Percentiles rank a stretch among this genome's conserved stretches.
These are phyloP conservation scores for Podarcis cretensis DNA, from an alignment of 2,113 vertebrate genomes.

Conservation along the genomic window DNA sequence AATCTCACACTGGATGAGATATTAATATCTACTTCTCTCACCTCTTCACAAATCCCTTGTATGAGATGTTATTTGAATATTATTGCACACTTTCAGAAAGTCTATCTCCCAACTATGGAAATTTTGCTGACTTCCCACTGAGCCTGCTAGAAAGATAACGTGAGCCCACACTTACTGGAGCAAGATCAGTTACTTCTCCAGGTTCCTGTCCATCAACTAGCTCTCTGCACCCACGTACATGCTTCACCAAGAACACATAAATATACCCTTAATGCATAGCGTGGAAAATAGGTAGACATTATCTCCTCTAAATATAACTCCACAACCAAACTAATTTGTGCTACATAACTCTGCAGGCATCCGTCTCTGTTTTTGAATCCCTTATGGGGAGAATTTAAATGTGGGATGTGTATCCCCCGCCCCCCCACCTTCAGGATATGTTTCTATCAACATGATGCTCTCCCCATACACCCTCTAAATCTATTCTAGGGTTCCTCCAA, in stretches of 20 bases:
- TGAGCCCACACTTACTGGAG: not conserved
- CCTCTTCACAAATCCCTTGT: not conserved
- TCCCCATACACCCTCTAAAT: no score
- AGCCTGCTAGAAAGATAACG: not conserved
- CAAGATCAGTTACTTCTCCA: not conserved
- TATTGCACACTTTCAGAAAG: not conserved
- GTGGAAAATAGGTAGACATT: constrained; percentile 44
- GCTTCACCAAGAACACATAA: constrained; percentile 15
- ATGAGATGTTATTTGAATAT: not conserved
- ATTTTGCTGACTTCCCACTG: not conserved
- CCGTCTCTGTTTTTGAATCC: not conserved
- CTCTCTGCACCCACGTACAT: constrained; percentile 1
- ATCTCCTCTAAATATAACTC: constrained; percentile 56
- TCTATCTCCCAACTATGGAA: not conserved
- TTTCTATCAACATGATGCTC: not conserved
- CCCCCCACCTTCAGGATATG: not conserved
- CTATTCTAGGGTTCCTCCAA: no score
- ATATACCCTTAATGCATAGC: constrained; percentile 31
- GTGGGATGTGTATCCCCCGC: not conserved
- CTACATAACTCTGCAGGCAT: constrained; percentile 13
- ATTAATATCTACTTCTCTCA: not conserved
- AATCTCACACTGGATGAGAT: not conserved
- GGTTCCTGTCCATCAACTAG: constrained; percentile 21
- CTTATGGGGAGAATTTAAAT: not conserved
- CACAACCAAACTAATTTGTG: not conserved